These are phyloP conservation scores for Hypanus sabinus DNA, from an alignment of 2,113 vertebrate genomes.

Conservation along the genomic window DNA sequence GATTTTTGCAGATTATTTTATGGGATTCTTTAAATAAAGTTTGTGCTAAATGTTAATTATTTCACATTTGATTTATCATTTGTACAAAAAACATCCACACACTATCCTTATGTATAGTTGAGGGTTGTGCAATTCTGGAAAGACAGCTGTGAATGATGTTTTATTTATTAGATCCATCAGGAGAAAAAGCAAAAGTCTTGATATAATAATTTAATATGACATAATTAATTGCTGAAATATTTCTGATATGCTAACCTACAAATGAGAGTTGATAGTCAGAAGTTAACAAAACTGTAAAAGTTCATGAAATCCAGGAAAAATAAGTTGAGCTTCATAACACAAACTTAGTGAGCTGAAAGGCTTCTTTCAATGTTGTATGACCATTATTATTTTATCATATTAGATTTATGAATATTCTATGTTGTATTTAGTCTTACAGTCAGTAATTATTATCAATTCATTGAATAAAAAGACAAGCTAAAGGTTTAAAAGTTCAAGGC, in stretches of 20 bases:
- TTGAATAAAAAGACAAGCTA: neutral
- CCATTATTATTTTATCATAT: neutral
- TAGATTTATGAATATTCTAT: neutral
- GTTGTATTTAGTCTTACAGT: neutral
- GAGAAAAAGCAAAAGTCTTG: neutral
- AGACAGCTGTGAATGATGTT: neutral
- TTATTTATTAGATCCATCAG: neutral
- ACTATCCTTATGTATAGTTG: neutral
- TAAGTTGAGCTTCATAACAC: no score
- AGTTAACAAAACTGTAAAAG: no score
- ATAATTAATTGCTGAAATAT: conserved; percentile 8
- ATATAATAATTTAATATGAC: neutral
- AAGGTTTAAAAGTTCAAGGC: neutral
- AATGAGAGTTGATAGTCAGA: no score
- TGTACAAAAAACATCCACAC: neutral
- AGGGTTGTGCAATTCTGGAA: no score
- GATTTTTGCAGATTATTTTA: neutral
- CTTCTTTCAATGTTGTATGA: no score
- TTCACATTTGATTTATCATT: neutral
- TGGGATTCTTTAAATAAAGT: neutral
- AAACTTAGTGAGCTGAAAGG: no score
- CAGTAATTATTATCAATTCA: neutral
- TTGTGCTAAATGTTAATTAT: neutral
- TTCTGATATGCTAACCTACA: neutral
- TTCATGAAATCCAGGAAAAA: no score